Evolutionary conservation across 1,140 invertebrate genomes (phyloP).

Genomic region (Drosophila repletoides): DNA sequence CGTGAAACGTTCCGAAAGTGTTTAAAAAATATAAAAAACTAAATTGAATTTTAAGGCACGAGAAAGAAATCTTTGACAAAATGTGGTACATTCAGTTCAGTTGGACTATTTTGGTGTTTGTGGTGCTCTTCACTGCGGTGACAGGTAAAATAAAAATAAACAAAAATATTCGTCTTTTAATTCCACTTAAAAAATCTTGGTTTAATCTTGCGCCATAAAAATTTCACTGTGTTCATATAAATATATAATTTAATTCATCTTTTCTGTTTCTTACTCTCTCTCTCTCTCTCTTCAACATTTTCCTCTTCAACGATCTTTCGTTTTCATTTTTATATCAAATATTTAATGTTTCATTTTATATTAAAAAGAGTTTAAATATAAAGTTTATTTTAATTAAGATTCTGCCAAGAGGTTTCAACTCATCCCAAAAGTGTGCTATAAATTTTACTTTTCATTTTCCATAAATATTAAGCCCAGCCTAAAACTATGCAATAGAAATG

Average conservation of each 20-base stretch:
- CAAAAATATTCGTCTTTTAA: background rate
- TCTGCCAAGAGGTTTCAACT: background rate
- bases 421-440: background rate
- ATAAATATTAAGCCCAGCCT: background rate
- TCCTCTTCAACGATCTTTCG: no score
- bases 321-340: no score
- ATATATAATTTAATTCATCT: background rate
- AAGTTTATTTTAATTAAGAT: no score
- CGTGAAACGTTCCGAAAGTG: constrained; percentile 33
- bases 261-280: background rate
- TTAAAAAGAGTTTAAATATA: no score
- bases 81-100: constrained; percentile 67
- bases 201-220: no score
- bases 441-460: background rate
- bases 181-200: background rate
- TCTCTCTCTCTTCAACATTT: no score
- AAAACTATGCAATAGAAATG: background rate
- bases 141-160: constrained; percentile 40
- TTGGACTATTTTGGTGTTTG: constrained; percentile 60
- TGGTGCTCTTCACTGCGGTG: constrained; percentile 56
- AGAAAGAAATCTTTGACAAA: constrained; percentile 15
- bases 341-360: no score
- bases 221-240: no score
- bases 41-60: constrained; percentile 5
- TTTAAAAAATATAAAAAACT: background rate